A percentile compares a stretch with the other conserved stretches of the same genome.
These are phyloP conservation scores for Zoanthus gigantus DNA, from an alignment of 92 coral and sea anemone species.

Conservation along the genomic window DNA sequence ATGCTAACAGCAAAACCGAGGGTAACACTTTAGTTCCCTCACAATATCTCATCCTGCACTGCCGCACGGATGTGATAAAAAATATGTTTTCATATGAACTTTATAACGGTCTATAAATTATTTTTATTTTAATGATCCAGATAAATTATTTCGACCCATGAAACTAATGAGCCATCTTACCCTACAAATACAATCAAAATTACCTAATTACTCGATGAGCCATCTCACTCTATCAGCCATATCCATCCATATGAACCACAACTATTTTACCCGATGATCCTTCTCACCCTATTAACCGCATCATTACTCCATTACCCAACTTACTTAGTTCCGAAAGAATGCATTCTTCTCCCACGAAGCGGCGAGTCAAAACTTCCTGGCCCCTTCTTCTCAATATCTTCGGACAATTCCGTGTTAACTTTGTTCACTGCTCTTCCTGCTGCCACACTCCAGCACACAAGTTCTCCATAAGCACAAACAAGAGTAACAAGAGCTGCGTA, in stretches of 20 bases:
- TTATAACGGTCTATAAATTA: no score
- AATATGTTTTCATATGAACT: no score
- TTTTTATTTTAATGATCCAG: no score
- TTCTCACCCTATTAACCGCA: neutral
- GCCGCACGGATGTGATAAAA: no score
- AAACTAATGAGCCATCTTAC: neutral
- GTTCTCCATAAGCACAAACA: conserved; percentile 89
- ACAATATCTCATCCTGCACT: no score
- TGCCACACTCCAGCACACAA: conserved; percentile 87
- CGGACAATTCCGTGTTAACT: conserved; percentile 52
- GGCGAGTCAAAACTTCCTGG: conserved; percentile 21
- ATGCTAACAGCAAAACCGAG: no score
- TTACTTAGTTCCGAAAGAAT: neutral
- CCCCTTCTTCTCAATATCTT: conserved; percentile 54
- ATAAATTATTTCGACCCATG: no score
- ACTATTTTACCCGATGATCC: neutral
- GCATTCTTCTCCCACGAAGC: conserved; percentile 28
- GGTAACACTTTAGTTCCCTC: no score
- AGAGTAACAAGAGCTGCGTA: conserved; percentile 89
- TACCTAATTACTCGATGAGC: neutral
- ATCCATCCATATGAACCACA: neutral
- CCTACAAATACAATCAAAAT: no score
- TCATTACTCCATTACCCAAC: neutral
- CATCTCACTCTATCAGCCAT: neutral
- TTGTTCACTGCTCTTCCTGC: conserved; percentile 74